phyloP scores from a whole-genome alignment of 2,888 invertebrate species.

The Drosophila rubida region DNA sequence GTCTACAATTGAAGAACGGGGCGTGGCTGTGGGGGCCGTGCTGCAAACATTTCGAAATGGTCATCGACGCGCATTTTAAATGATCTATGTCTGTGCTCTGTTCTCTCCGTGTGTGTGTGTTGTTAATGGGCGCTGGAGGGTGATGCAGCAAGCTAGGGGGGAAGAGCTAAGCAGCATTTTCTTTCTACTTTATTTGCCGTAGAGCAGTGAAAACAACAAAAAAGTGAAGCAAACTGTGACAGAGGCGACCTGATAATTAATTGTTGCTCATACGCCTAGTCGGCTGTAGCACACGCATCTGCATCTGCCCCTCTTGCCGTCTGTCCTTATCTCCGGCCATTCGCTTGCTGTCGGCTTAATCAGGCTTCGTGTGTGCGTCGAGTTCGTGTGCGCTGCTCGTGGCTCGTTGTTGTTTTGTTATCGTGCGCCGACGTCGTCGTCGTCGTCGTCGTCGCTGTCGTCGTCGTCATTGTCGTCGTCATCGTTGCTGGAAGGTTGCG shows the following conservation, averaged over 20 bases:
- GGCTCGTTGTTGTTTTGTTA: constrained; percentile 72
- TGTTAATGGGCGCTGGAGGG: constrained; percentile 50
- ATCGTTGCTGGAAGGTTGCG: constrained; percentile 61
- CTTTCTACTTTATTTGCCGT: constrained; percentile 53
- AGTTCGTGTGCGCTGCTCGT: constrained; percentile 49
- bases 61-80: constrained; percentile 82
- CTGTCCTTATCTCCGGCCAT: background rate
- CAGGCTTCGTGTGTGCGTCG: constrained; percentile 65
- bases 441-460: constrained; percentile 55
- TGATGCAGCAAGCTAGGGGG: background rate
- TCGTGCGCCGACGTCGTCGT: constrained; percentile 70
- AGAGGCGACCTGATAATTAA: constrained; percentile 69
- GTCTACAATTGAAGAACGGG: constrained; percentile 62
- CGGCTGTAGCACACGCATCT: constrained; percentile 35
- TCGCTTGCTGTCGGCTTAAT: constrained; percentile 56
- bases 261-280: constrained; percentile 77
- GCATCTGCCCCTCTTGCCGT: constrained; percentile 11
- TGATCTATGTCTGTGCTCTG: constrained; percentile 75
- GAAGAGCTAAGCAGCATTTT: constrained; percentile 8
- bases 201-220: too few species aligned
- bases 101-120: too few species aligned
- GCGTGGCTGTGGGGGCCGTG: constrained; percentile 43
- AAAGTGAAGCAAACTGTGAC: constrained; percentile 51
- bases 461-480: constrained; percentile 45
- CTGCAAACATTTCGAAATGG: constrained; percentile 77